Percentiles rank a stretch among this genome's conserved stretches.
Conservation (phyloP, 2,888 invertebrate genomes). For the Rhingia campestris region DNA sequence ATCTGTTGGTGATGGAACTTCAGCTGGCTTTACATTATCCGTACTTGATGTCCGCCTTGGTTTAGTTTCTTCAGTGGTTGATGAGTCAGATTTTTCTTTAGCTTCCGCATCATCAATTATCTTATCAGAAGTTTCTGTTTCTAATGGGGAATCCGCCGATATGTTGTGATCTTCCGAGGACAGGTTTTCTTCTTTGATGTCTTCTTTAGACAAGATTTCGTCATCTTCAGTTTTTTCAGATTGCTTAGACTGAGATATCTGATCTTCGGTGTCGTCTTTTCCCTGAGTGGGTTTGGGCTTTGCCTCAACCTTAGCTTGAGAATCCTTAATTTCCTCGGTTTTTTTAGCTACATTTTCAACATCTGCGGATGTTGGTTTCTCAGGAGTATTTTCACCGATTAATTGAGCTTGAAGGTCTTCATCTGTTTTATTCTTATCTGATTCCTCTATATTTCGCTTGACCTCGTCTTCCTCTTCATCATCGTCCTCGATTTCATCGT, state of each 20-base stretch:
- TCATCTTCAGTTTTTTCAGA: conserved; percentile 13
- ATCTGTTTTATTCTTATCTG: conserved; percentile 35
- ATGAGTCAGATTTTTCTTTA: conserved; percentile 79
- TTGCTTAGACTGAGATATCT: conserved; percentile 33
- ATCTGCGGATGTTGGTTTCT: conserved; percentile 34
- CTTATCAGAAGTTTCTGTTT: conserved; percentile 63
- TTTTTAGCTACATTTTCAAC: conserved; percentile 11
- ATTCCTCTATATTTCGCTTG: conserved; percentile 10
- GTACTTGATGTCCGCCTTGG: conserved; percentile 75
- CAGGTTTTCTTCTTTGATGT: conserved; percentile 23
- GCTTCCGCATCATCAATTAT: conserved; percentile 76
- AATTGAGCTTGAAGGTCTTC: background rate
- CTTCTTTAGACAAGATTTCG: conserved; percentile 20
- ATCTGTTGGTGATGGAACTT: conserved; percentile 25
- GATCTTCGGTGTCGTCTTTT: conserved; percentile 1
- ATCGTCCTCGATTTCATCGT: conserved; percentile 81
- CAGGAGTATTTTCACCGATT: background rate
- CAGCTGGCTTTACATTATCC: conserved; percentile 65
- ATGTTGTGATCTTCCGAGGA: conserved; percentile 12
- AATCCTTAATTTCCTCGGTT: conserved; percentile 45
- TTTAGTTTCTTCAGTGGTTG: conserved; percentile 4
- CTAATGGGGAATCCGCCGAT: conserved; percentile 75
- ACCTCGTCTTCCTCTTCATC: conserved; percentile 59
- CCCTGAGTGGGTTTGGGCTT: conserved; percentile 31
- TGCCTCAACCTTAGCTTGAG: conserved; percentile 54